Evolutionary conservation across 2,113 vertebrate genomes (phyloP).

Genomic region (Melanotaenia duboulayi): DNA sequence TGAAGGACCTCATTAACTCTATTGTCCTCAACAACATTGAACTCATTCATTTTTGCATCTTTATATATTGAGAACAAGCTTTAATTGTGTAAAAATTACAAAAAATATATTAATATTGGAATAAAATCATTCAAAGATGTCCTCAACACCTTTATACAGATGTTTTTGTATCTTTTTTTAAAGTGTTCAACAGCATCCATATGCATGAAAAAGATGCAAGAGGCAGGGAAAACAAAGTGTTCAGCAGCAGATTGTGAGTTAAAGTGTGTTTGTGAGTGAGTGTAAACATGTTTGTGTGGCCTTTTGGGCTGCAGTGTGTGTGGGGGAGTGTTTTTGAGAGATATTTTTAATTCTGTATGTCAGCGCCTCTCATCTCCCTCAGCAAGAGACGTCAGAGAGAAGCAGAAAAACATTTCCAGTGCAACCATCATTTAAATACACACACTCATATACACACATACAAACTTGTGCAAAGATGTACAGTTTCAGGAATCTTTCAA

Average conservation of each 20-base stretch:
- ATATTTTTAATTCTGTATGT: constrained; percentile 82
- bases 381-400: constrained; percentile 70
- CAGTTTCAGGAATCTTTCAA: constrained; percentile 55
- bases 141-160: constrained; percentile 9
- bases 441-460: constrained; percentile 31
- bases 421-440: constrained; percentile 57
- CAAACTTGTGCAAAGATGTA: constrained; percentile 21
- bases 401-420: constrained; percentile 70
- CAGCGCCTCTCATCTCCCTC: constrained; percentile 74
- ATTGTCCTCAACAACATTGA: constrained; percentile 14
- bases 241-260: constrained; percentile 45
- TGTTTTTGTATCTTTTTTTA: constrained; percentile 48
- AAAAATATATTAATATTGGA: neutral
- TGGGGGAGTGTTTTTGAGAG: constrained; percentile 77
- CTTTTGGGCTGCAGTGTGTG: constrained; percentile 63
- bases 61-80: constrained; percentile 19
- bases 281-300: constrained; percentile 45
- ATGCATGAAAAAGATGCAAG: constrained; percentile 57
- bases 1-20: constrained; percentile 28
- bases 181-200: constrained; percentile 29
- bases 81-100: neutral
- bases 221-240: constrained; percentile 44
- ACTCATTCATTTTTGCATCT: neutral
- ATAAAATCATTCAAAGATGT: constrained; percentile 16
- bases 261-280: constrained; percentile 27